Percentiles rank a stretch among this genome's conserved stretches.
phyloP scores from a whole-genome alignment of 2,797 vertebrate genomes.

The Xenentodon cancila region DNA sequence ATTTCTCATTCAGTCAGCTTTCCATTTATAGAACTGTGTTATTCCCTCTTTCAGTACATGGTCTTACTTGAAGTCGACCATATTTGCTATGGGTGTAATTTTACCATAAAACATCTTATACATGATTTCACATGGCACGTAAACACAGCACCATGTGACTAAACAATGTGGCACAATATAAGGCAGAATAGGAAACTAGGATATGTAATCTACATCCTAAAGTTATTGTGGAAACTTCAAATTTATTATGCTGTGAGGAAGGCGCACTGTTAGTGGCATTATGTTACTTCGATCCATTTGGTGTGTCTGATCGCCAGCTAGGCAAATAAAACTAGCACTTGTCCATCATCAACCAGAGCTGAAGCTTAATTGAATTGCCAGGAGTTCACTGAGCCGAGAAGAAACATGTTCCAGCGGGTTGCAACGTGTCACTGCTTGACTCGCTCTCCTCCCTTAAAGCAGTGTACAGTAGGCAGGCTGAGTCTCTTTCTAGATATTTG shows the following conservation, averaged over 20 bases:
- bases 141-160: not conserved
- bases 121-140: too few relatives aligned
- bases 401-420: slow-evolving; percentile 10
- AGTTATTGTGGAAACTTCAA: not conserved
- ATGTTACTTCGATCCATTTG: not conserved
- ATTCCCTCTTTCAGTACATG: not conserved
- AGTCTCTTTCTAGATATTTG: slow-evolving; percentile 17
- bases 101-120: not conserved
- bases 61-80: not conserved
- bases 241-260: not conserved
- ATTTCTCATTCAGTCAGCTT: too few relatives aligned
- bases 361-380: slow-evolving; percentile 3
- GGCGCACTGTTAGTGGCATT: not conserved
- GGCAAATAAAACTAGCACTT: not conserved
- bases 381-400: slow-evolving; percentile 10
- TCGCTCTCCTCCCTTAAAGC: not conserved
- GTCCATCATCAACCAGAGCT: not conserved
- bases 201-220: too few relatives aligned
- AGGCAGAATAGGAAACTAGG: not conserved
- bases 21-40: too few relatives aligned
- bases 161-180: not conserved
- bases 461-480: slow-evolving; percentile 4
- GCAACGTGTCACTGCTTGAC: slow-evolving; percentile 16
- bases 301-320: not conserved
- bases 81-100: too few relatives aligned